phyloP scores from a whole-genome alignment of 2,113 vertebrate genomes.

The Sander vitreus region DNA sequence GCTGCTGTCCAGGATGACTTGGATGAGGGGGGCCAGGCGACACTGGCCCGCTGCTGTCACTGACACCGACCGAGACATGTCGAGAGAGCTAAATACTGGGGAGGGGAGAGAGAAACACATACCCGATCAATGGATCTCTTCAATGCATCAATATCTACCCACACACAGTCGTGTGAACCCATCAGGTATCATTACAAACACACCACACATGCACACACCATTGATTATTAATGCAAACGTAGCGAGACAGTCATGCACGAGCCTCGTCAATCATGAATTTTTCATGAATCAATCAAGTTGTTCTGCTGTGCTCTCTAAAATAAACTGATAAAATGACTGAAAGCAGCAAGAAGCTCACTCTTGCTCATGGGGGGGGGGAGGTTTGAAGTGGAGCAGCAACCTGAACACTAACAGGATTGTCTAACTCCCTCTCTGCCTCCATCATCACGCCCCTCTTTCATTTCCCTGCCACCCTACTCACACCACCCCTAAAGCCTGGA shows the following conservation, averaged over 20 bases:
- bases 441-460: constrained; percentile 40
- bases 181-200: neutral
- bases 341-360: neutral
- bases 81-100: constrained; percentile 95
- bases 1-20: constrained; percentile 96
- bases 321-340: constrained; percentile 8
- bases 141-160: neutral
- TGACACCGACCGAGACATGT: constrained; percentile 97
- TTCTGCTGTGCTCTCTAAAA: neutral
- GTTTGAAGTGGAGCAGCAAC: constrained; percentile 21
- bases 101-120: neutral
- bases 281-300: constrained; percentile 26
- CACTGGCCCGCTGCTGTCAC: constrained; percentile 95
- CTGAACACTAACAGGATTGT: constrained; percentile 63
- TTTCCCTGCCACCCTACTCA: constrained; percentile 36
- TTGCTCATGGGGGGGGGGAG: neutral
- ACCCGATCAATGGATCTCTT: constrained; percentile 21
- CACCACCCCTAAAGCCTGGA: constrained; percentile 40
- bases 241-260: neutral
- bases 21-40: constrained; percentile 96
- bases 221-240: constrained; percentile 10
- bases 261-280: constrained; percentile 3
- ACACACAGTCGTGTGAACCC: neutral
- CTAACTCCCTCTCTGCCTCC: constrained; percentile 35
- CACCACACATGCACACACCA: constrained; percentile 2